Conservation (phyloP, 1,140 invertebrate species). For the Rhysida immarginata region DNA sequence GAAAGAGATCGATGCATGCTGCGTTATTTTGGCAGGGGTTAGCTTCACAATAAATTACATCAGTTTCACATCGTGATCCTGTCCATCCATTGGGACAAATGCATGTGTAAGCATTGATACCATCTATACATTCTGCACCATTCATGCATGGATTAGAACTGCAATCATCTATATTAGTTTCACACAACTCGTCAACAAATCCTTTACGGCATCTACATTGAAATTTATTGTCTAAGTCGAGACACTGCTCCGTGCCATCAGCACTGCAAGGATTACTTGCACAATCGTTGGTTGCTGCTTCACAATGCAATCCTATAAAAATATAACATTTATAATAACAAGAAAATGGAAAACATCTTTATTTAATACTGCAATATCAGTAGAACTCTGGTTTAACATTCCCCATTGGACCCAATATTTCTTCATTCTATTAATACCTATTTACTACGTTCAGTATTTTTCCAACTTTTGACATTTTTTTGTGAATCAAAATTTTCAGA, state of each 20-base stretch:
- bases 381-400: no score
- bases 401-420: no score
- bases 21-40: slow-evolving; percentile 85
- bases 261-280: slow-evolving; percentile 76
- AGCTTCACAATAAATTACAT: slow-evolving; percentile 69
- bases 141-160: slow-evolving; percentile 72
- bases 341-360: no score
- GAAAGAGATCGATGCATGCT: slow-evolving; percentile 78
- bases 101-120: slow-evolving; percentile 68
- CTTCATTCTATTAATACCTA: no score
- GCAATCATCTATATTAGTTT: slow-evolving; percentile 73
- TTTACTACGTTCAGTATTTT: no score
- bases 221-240: slow-evolving; percentile 78
- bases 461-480: no score
- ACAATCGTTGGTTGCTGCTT: slow-evolving; percentile 83
- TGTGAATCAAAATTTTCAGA: no score
- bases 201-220: slow-evolving; percentile 41
- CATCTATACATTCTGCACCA: slow-evolving; percentile 72
- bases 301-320: slow-evolving; percentile 57
- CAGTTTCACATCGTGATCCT: slow-evolving; percentile 67
- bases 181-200: slow-evolving; percentile 23
- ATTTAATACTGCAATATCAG: no score
- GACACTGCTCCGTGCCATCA: slow-evolving; percentile 67
- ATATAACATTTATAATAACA: no score
- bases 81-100: slow-evolving; percentile 73